Evolutionary conservation across 2,113 vertebrate species (phyloP), one percentile per base, ranked within the genome.

Genomic region (Eptesicus fuscus): DNA sequence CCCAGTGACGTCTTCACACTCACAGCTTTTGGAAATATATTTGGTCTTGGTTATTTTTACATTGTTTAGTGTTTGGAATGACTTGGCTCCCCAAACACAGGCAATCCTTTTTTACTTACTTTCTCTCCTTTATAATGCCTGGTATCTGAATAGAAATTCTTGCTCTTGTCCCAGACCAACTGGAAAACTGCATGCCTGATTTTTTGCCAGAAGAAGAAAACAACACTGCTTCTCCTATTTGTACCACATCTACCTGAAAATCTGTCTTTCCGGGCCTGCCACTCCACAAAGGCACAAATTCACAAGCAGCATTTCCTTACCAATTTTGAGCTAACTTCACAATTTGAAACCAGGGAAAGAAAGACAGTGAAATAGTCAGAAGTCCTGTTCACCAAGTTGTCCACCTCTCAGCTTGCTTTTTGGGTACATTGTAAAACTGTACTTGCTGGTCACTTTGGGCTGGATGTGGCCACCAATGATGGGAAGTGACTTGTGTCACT

Each of bases 1-100:
- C 65, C 94, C 63, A 90, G 70, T 95, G 79, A 90, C 11, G 9
- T 96, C 85, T 88, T 95, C 89, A 76, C 5, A 90, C 9, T 90
- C 7, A 44, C 20, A 87, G 35, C 42, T 18, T 88, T 90, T 42
- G 28, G 70, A 79, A 96, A 83, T 67, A 49, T 35, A 71, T 88
- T 83, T 82, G 8, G 13, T 56, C 32, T 90, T 93, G 47, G 44
- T 79, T 93, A 84, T 88, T 94, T 95, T 95, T 71, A 88, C 51
- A 51, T 28, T 79, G 17, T 59, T 44, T 79, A 83, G 49, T 63
- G 40, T 49, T 92, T 70, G 23, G 30, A 30, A n/a, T 63, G 49
- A 73, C 74, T 87, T 76, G 63, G 0, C 20, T 70, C 32, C 67
- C 23, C 14, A 82, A 56, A 80, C 30, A 63, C 49, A 73, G 61